A percentile compares a stretch with the other conserved stretches of the same genome.
phyloP scores from a whole-genome alignment of 2,113 vertebrate genomes.

The Passer domesticus region DNA sequence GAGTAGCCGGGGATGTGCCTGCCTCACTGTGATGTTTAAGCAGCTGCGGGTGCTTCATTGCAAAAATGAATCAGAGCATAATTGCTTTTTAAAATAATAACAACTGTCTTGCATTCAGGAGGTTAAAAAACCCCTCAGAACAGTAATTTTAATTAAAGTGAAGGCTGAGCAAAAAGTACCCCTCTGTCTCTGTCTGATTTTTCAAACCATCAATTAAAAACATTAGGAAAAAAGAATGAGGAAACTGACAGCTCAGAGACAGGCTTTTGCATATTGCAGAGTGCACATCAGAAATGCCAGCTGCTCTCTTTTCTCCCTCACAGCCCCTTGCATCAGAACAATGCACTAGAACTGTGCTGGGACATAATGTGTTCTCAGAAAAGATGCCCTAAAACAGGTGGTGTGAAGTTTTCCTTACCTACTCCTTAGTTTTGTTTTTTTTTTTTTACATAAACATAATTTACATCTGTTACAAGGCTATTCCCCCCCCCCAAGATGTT shows the following conservation, averaged over 20 bases:
- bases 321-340: neutral
- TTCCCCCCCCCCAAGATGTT: neutral
- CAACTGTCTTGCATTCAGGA: neutral
- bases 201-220: neutral
- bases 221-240: neutral
- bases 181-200: neutral
- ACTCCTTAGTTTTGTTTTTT: neutral
- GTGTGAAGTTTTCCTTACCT: neutral
- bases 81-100: conserved; percentile 4
- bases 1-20: neutral
- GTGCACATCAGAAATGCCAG: neutral
- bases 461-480: neutral
- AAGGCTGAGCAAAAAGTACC: neutral
- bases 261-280: neutral
- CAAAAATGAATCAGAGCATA: neutral
- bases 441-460: neutral
- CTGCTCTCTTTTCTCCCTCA: neutral
- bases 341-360: neutral
- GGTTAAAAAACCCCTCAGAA: neutral
- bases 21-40: neutral
- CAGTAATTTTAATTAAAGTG: neutral
- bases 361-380: neutral
- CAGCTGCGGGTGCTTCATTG: neutral
- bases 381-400: neutral
- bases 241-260: neutral